Evolutionary conservation across 1,140 invertebrate genomes (phyloP).

Genomic region (Platorchestia sp.): DNA sequence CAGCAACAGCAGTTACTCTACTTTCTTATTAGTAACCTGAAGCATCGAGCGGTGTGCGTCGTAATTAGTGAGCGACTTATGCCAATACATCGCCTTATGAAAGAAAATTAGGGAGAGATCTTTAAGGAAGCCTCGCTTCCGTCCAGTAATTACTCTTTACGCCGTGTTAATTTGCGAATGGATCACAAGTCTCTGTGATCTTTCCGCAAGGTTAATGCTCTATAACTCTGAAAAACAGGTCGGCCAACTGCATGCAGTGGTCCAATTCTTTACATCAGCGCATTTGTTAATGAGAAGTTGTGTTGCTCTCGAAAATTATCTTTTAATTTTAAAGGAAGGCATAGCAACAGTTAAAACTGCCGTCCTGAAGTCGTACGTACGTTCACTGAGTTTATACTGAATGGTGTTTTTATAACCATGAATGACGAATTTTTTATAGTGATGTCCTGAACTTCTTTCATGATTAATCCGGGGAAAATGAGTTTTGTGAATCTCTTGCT

Average conservation of each 20-base stretch:
- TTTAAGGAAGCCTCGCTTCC: slow-evolving; percentile 17
- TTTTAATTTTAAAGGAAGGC: background rate
- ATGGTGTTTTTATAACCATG: background rate
- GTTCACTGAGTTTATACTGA: background rate
- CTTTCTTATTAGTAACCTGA: background rate
- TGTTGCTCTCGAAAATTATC: background rate
- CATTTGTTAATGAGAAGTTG: background rate
- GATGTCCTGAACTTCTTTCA: background rate
- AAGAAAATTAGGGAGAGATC: slow-evolving; percentile 24
- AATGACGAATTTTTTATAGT: background rate
- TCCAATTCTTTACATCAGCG: background rate
- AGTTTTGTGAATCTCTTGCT: background rate
- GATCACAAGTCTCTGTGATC: slow-evolving; percentile 40
- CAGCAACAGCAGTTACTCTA: background rate
- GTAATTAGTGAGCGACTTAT: slow-evolving; percentile 38
- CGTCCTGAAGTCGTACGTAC: background rate
- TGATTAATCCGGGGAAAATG: background rate
- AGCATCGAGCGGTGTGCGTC: background rate
- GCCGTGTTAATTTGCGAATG: slow-evolving; percentile 42
- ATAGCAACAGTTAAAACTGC: background rate
- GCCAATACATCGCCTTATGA: slow-evolving; percentile 32
- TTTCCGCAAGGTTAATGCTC: background rate
- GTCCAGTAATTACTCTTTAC: slow-evolving; percentile 48
- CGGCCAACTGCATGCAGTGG: background rate
- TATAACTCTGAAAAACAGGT: slow-evolving; percentile 19